Conservation (phyloP, 2,888 invertebrate genomes). For the Melipona bicolor region DNA sequence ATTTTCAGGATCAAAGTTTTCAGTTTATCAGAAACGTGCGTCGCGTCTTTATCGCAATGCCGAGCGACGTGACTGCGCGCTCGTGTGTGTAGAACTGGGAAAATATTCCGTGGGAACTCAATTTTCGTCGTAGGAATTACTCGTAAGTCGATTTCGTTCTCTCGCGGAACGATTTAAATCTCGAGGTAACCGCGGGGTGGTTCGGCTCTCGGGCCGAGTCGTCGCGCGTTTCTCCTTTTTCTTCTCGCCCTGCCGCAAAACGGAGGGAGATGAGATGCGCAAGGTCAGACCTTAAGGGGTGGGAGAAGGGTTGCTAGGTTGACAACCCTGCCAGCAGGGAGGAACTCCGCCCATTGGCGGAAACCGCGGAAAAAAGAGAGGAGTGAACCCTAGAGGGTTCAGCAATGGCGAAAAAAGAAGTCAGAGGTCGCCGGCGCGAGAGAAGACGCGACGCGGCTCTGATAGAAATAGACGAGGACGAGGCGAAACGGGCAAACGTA, state of each 20-base stretch:
- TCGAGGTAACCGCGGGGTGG: conserved; percentile 62
- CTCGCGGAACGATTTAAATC: conserved; percentile 64
- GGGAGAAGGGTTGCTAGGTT: conserved; percentile 74
- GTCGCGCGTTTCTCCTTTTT: conserved; percentile 56
- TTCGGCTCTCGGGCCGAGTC: conserved; percentile 16
- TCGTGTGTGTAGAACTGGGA: not conserved
- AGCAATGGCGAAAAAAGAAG: conserved; percentile 58
- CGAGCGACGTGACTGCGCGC: not conserved
- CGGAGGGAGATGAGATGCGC: conserved; percentile 69
- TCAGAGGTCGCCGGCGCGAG: conserved; percentile 32
- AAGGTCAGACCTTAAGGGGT: conserved; percentile 74
- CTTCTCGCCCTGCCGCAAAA: conserved; percentile 58
- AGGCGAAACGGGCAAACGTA: not conserved
- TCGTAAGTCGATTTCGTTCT: conserved; percentile 60
- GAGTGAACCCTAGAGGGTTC: conserved; percentile 58
- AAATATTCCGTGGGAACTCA: conserved; percentile 32
- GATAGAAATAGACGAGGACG: conserved; percentile 7
- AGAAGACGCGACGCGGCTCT: not conserved
- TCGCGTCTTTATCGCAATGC: not conserved
- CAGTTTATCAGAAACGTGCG: not conserved
- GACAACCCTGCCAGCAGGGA: conserved; percentile 73
- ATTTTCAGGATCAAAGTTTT: not conserved
- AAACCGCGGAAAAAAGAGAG: conserved; percentile 70
- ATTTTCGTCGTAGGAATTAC: conserved; percentile 53
- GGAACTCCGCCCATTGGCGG: conserved; percentile 78